A percentile compares a stretch with the other conserved stretches of the same genome.
phyloP scores from a whole-genome alignment of 2,797 vertebrate species.

The Danio jaintianensis region DNA sequence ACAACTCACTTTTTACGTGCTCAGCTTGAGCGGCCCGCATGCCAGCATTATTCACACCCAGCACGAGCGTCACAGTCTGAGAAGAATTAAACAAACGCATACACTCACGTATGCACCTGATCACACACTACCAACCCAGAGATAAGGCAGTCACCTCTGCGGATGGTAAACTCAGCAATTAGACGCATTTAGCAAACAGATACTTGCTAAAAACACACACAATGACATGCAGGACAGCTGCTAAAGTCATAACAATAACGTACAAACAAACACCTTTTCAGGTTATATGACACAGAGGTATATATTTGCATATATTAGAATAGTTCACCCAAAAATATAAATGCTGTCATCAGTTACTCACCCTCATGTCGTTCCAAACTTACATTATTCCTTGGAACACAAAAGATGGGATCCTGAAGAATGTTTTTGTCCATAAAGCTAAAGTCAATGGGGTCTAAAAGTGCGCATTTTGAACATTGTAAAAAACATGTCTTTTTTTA shows the following conservation, averaged over 20 bases:
- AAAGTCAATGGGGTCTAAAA: not conserved
- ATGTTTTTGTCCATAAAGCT: not conserved
- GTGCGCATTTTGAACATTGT: not conserved
- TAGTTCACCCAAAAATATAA: not conserved
- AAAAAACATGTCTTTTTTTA: not conserved
- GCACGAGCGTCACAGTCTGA: slow-evolving; percentile 67
- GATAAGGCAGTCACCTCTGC: slow-evolving; percentile 44
- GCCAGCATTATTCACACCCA: slow-evolving; percentile 73
- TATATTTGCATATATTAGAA: not conserved
- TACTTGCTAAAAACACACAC: slow-evolving; percentile 68
- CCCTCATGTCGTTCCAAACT: not conserved
- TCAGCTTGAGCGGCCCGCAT: slow-evolving; percentile 65
- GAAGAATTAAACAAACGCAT: slow-evolving; percentile 56
- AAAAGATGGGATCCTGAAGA: not conserved
- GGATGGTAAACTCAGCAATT: slow-evolving; percentile 31
- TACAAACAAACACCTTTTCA: not conserved
- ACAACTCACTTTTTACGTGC: slow-evolving; percentile 65
- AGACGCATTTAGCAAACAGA: slow-evolving; percentile 52
- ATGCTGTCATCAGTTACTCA: not conserved
- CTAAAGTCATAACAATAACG: slow-evolving; percentile 12
- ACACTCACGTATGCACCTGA: slow-evolving; percentile 41
- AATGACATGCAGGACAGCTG: slow-evolving; percentile 19
- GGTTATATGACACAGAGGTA: not conserved
- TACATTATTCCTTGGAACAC: not conserved
- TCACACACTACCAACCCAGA: slow-evolving; percentile 26